phyloP scores from a whole-genome alignment of 1,140 invertebrate species.

The Drosophila sp. region DNA sequence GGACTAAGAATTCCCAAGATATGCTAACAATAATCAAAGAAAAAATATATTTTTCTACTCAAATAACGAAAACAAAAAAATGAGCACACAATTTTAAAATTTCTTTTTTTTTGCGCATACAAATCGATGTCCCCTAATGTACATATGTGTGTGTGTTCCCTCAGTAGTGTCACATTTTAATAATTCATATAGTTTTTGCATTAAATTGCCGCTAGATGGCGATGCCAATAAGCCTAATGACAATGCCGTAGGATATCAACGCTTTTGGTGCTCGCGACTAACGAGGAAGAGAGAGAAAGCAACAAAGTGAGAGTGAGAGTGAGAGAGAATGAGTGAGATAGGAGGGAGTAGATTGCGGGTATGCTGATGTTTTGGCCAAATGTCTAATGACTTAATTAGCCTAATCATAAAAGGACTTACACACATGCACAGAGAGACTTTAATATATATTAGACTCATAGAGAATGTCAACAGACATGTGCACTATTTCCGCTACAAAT shows the following conservation, averaged over 20 bases:
- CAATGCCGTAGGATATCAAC: constrained; percentile 22
- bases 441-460: background rate
- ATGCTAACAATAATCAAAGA: too few relatives aligned
- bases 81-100: too few relatives aligned
- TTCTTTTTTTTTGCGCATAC: too few relatives aligned
- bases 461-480: constrained; percentile 52
- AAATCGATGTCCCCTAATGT: too few relatives aligned
- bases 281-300: background rate
- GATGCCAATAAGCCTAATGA: constrained; percentile 67
- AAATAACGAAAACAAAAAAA: too few relatives aligned
- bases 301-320: background rate
- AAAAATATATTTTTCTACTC: too few relatives aligned
- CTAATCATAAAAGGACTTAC: constrained; percentile 63
- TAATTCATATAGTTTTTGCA: constrained; percentile 79
- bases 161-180: constrained; percentile 54
- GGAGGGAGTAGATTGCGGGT: background rate
- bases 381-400: constrained; percentile 75
- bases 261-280: background rate
- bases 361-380: constrained; percentile 39
- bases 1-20: too few relatives aligned
- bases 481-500: constrained; percentile 62
- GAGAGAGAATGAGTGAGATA: background rate
- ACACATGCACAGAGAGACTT: constrained; percentile 16
- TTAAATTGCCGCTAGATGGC: constrained; percentile 42
- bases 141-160: background rate